Conservation (phyloP, 2,888 invertebrate genomes). For the Drosophila mercatorum region DNA sequence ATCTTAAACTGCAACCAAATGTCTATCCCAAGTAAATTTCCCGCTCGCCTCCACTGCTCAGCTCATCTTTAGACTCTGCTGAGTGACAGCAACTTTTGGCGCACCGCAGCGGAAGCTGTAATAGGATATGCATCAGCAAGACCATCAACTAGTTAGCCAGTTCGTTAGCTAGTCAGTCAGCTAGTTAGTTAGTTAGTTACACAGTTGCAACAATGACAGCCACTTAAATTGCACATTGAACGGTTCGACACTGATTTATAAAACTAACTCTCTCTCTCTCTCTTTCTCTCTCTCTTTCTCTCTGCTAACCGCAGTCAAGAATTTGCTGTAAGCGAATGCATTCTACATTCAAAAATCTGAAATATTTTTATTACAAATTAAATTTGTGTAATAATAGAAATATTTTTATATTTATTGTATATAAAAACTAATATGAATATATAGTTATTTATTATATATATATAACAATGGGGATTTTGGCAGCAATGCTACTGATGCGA, state of each 20-base stretch:
- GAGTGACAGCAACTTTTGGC: constrained; percentile 15
- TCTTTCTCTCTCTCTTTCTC: background rate
- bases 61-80: constrained; percentile 7
- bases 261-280: background rate
- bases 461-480: too few species aligned
- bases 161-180: background rate
- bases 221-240: constrained; percentile 7
- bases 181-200: background rate
- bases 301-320: background rate
- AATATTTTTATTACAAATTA: background rate
- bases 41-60: constrained; percentile 8
- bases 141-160: constrained; percentile 15
- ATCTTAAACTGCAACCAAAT: background rate
- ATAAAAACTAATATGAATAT: too few species aligned
- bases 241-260: background rate
- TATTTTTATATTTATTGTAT: background rate
- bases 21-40: too few species aligned
- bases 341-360: background rate
- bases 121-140: constrained; percentile 54
- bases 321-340: background rate
- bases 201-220: constrained; percentile 8
- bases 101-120: constrained; percentile 63
- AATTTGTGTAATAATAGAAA: background rate
- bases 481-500: too few species aligned
- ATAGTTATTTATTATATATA: too few species aligned